Percentiles rank a stretch among this genome's conserved stretches.
phyloP scores from a whole-genome alignment of 2,113 vertebrate genomes.

The Gadus macrocephalus region DNA sequence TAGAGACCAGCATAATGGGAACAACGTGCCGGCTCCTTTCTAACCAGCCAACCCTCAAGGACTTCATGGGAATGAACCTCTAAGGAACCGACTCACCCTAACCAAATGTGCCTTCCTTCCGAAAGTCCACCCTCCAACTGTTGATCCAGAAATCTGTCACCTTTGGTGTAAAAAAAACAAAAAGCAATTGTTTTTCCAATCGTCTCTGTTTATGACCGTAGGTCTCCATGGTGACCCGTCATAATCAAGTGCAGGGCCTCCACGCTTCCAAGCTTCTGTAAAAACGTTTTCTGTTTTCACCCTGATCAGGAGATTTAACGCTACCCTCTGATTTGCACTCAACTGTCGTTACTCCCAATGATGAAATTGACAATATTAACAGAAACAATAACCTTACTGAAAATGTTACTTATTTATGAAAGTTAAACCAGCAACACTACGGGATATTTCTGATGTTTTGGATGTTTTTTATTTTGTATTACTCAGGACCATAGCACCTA shows the following conservation, averaged over 20 bases:
- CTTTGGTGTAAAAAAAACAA: constrained; percentile 5
- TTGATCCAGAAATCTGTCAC: constrained; percentile 21
- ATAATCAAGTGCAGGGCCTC: constrained; percentile 36
- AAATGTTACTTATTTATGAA: constrained; percentile 41
- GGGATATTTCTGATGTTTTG: constrained; percentile 21
- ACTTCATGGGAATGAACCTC: constrained; percentile 56
- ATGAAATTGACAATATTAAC: constrained; percentile 79
- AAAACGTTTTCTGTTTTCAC: not conserved
- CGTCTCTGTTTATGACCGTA: not conserved
- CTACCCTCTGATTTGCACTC: constrained; percentile 78
- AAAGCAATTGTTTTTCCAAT: constrained; percentile 24
- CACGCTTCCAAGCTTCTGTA: constrained; percentile 7
- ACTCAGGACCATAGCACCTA: constrained; percentile 6
- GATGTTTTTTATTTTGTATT: constrained; percentile 20
- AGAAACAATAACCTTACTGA: constrained; percentile 44
- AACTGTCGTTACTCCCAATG: constrained; percentile 86
- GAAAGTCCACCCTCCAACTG: constrained; percentile 36
- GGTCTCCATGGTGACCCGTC: constrained; percentile 24
- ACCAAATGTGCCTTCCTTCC: constrained; percentile 57
- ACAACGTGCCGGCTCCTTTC: constrained; percentile 60
- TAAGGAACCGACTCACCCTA: constrained; percentile 44
- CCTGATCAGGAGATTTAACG: not conserved
- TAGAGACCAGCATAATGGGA: constrained; percentile 61
- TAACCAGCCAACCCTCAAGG: constrained; percentile 57
- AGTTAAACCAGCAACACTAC: constrained; percentile 40